Conservation (phyloP, 2,888 invertebrate genomes). For the Geotrupes spiniger region DNA sequence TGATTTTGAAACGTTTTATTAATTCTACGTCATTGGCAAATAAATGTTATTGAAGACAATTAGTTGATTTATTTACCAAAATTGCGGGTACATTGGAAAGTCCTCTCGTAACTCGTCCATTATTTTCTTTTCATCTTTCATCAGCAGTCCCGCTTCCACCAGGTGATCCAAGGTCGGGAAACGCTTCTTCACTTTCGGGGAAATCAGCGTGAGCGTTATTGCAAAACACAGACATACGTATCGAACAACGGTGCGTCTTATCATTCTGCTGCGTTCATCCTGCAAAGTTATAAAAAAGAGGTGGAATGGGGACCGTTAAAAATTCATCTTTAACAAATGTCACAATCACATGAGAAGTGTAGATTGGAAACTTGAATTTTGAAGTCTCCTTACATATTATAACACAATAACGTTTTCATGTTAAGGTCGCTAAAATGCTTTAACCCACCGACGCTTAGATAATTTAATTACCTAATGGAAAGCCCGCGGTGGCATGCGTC, state of each 20-base stretch:
- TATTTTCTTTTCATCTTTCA: conserved; percentile 75
- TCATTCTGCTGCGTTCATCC: conserved; percentile 74
- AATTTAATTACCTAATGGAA: too few relatives aligned
- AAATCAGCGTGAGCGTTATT: conserved; percentile 79
- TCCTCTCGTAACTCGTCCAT: conserved; percentile 74
- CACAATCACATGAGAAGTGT: too few relatives aligned
- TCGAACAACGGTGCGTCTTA: conserved; percentile 75
- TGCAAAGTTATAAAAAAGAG: conserved; percentile 43
- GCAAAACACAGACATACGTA: conserved; percentile 80
- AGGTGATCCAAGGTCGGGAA: conserved; percentile 79
- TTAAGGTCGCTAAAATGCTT: too few relatives aligned
- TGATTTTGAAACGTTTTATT: conserved; percentile 31
- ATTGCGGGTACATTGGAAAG: conserved; percentile 81
- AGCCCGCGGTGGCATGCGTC: too few relatives aligned
- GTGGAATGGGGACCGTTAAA: too few relatives aligned
- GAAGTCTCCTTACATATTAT: too few relatives aligned
- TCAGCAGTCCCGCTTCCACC: conserved; percentile 76
- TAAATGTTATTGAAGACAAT: background rate
- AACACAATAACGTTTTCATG: too few relatives aligned
- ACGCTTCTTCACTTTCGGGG: conserved; percentile 83
- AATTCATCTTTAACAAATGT: too few relatives aligned
- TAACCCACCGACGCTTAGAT: too few relatives aligned
- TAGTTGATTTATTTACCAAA: conserved; percentile 62
- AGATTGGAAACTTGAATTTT: too few relatives aligned
- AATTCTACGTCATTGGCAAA: conserved; percentile 1